Percentiles rank a stretch among this genome's conserved stretches.
Conservation (phyloP, 2,888 invertebrate genomes). For the Drosophila borborema region DNA sequence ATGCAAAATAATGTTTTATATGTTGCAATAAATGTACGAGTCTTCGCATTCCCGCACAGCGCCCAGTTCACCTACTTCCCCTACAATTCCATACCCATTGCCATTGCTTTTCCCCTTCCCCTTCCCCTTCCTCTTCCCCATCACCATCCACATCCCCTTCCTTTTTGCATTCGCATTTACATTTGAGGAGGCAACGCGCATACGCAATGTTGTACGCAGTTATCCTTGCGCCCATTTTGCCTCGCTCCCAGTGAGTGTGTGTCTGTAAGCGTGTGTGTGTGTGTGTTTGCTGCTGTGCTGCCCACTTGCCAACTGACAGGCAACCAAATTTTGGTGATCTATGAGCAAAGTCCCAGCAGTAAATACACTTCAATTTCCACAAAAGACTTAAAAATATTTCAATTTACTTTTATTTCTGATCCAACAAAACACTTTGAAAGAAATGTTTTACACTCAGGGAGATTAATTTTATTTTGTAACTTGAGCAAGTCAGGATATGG, state of each 20-base stretch:
- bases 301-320: constrained; percentile 57
- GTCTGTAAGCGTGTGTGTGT: constrained; percentile 7
- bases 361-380: constrained; percentile 31
- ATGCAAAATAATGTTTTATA: constrained; percentile 79
- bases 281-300: constrained; percentile 20
- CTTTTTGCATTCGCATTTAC: constrained; percentile 24
- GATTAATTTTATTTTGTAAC: not conserved
- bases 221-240: constrained; percentile 75
- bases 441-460: not conserved
- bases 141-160: constrained; percentile 5
- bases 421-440: not conserved
- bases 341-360: constrained; percentile 21
- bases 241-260: constrained; percentile 19
- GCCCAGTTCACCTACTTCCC: constrained; percentile 15
- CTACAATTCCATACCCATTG: constrained; percentile 16
- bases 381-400: constrained; percentile 3
- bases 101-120: not conserved
- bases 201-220: constrained; percentile 75
- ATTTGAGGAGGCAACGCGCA: constrained; percentile 66
- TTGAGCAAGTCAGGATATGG: not conserved
- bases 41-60: constrained; percentile 24
- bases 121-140: constrained; percentile 6
- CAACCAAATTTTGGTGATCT: constrained; percentile 49
- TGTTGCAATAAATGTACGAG: constrained; percentile 79
- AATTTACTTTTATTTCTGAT: not conserved